Conservation (phyloP, 2,113 vertebrate genomes). For the Grantiella picta region DNA sequence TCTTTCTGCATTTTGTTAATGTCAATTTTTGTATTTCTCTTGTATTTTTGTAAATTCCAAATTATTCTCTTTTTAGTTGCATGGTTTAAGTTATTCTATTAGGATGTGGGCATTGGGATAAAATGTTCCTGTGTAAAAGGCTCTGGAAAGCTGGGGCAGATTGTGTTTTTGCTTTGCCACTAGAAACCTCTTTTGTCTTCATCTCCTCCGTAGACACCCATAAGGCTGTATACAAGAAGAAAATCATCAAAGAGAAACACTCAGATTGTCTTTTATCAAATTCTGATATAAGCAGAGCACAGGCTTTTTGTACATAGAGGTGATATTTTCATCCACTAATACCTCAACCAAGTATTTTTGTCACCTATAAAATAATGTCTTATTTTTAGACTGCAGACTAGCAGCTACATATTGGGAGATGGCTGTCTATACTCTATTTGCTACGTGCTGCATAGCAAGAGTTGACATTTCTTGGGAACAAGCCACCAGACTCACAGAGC, state of each 20-base stretch:
- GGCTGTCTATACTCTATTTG: not conserved
- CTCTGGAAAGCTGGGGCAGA: not conserved
- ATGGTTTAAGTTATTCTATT: not conserved
- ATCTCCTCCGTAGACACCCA: not conserved
- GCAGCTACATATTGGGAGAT: not conserved
- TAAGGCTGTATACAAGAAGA: not conserved
- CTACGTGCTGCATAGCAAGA: slow-evolving; percentile 29
- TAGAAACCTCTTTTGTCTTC: not conserved
- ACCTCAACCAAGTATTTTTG: not conserved
- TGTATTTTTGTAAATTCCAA: not conserved
- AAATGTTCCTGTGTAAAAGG: not conserved
- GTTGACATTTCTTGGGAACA: slow-evolving; percentile 47
- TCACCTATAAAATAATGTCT: not conserved
- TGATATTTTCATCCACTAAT: not conserved
- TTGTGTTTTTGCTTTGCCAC: not conserved
- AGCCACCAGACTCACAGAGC: slow-evolving; percentile 1
- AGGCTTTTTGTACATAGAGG: not conserved
- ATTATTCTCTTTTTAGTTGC: not conserved
- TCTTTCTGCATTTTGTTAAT: not conserved
- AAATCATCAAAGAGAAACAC: not conserved
- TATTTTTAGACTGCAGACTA: not conserved
- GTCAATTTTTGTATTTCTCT: not conserved
- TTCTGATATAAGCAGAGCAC: not conserved
- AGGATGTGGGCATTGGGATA: not conserved
- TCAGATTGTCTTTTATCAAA: not conserved